Conservation (phyloP, 2,888 invertebrate species). For the Sipha maydis region DNA sequence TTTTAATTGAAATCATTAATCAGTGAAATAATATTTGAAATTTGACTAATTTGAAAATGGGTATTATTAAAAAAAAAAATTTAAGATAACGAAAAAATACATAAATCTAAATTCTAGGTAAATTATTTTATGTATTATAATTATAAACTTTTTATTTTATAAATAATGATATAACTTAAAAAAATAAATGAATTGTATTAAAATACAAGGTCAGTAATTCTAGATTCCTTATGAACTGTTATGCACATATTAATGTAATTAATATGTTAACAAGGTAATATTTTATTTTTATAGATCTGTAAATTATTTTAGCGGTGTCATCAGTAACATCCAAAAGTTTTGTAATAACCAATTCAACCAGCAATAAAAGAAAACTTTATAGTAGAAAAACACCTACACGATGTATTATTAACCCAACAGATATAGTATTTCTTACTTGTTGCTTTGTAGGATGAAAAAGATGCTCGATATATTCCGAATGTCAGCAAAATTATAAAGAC, state of each 20-base stretch:
- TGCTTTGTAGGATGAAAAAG: background rate
- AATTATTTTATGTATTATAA: background rate
- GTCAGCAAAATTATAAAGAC: background rate
- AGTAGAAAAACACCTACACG: background rate
- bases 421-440: background rate
- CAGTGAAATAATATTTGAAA: too few relatives aligned
- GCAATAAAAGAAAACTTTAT: too few relatives aligned
- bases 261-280: background rate
- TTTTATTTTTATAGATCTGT: background rate
- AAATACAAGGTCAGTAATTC: background rate
- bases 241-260: background rate
- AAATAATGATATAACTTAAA: background rate
- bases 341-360: background rate
- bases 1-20: too few relatives aligned
- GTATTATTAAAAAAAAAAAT: background rate
- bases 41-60: too few relatives aligned
- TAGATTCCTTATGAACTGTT: background rate
- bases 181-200: background rate
- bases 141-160: background rate
- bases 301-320: background rate
- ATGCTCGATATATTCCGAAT: background rate
- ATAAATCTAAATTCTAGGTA: background rate
- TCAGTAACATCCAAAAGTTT: background rate
- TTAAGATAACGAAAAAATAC: background rate
- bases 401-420: background rate